Base-by-base conservation (phyloP, 2,888 invertebrate genomes). In the Pyrrhosoma nymphula region DNA sequence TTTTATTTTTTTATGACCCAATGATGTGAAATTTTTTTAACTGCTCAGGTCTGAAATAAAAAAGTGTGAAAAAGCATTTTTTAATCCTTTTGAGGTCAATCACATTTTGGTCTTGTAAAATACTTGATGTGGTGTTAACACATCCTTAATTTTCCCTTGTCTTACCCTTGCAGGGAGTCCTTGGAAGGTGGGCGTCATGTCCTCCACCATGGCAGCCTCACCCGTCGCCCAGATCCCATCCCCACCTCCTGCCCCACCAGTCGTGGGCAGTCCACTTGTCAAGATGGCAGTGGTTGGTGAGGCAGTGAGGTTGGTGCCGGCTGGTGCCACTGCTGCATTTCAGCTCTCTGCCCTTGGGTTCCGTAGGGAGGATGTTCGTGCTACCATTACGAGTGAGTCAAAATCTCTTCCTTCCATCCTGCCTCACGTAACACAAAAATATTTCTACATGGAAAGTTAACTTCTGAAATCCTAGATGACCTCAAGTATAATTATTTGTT, bases 101-200 rank as follows among this genome's bases (percentile, higher is more conserved):
- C 47, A 47, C 47, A 47, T 47, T 47, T 47, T 47, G 47, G 47
- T 47, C 47, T 47, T n/a, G n/a, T n/a, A 47, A 2, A 47, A 47
- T 4, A 47, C 8, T 47, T 2, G 2, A 8, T 47, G 47, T 2
- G 47, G 47, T 47, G 47, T 47, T 47, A 8, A 47, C 47, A 47
- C 8, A 47, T 47, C 47, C 47, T 26, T 69, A 69, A 26, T n/a
- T 26, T 26, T 69, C 26, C 0, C 89, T n/a, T 93, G 96, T 96
- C 96, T 47, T 47, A 47, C 96, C 95, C 95, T 97, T 97, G 95
- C 97, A 99, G 99, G 99, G 96, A 99, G 99, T 97, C 99, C 99
- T 97, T 99, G 99, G 99, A 98, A 98, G 97, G 98, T 99, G 96
- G 98, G 98, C 97, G 98, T 99, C 97, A 98, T 99, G 98, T 97